These are phyloP conservation scores for Osmerus eperlanus DNA, from an alignment of 2,113 vertebrate genomes.

Conservation along the genomic window DNA sequence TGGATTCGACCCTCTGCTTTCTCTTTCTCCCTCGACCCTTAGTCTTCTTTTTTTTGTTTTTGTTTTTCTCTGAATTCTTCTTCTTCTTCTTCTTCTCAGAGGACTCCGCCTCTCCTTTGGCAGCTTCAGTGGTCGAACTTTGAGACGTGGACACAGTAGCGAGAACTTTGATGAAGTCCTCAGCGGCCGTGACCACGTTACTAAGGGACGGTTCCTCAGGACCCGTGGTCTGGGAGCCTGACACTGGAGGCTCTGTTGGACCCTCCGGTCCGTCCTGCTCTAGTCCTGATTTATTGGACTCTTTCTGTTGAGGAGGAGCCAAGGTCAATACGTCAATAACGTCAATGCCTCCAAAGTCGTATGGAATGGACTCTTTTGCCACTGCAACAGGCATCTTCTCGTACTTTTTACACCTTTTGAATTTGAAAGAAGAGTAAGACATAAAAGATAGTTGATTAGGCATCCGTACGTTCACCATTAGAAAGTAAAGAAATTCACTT, in stretches of 20 bases:
- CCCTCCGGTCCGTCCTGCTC: constrained; percentile 45
- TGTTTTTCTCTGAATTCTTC: constrained; percentile 61
- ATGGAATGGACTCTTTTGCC: constrained; percentile 76
- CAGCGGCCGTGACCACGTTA: constrained; percentile 57
- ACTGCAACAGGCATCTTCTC: constrained; percentile 79
- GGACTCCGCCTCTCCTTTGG: constrained; percentile 50
- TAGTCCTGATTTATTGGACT: constrained; percentile 21
- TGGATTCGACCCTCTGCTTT: constrained; percentile 60
- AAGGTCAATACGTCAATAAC: constrained; percentile 74
- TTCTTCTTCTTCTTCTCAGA: constrained; percentile 62
- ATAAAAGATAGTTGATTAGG: neutral
- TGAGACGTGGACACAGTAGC: constrained; percentile 75
- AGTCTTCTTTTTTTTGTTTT: constrained; percentile 70
- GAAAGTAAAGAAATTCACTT: constrained; percentile 17
- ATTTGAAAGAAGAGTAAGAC: neutral
- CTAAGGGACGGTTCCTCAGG: constrained; percentile 61
- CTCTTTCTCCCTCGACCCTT: constrained; percentile 68
- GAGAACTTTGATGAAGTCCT: constrained; percentile 79
- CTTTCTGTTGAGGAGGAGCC: constrained; percentile 39
- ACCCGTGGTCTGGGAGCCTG: constrained; percentile 25
- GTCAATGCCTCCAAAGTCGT: constrained; percentile 78
- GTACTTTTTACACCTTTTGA: constrained; percentile 80
- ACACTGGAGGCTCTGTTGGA: constrained; percentile 36
- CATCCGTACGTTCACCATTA: neutral
- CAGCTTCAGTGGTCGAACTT: constrained; percentile 51